Base-by-base conservation (phyloP, 2,888 invertebrate genomes). In the Aromia moschata region DNA sequence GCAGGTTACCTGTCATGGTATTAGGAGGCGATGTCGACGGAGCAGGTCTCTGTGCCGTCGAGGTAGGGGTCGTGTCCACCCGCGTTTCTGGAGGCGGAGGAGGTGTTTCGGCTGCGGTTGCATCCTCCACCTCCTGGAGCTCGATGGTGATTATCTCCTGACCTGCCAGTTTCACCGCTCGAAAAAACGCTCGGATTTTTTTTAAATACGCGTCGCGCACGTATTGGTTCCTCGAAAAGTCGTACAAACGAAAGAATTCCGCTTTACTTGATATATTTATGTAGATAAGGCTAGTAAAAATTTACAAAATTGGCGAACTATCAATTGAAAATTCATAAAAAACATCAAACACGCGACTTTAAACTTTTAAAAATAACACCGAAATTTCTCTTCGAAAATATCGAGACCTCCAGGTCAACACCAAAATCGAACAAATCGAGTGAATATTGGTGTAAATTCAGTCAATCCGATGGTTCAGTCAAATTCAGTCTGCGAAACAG, bases 1-100 rank as follows among this genome's bases (percentile, higher is more conserved):
- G n/a, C n/a, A n/a, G n/a, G n/a, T 65, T 67, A 81, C 81, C 81
- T 81, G 81, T 81, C 81, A 81, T 81, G 60, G 81, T 79, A 70
- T 79, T 79, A 15, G 79, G 78, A 36, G 80, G 78, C 51, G 79
- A 78, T 33, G 79, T 71, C 20, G 79, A 73, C 37, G 79, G 73
- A 44, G 79, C 66, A 33, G 71, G 72, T 56, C 66, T 70, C 61
- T 68, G 72, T 64, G 70, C 67, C 56, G 67, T 65, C 36, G 69
- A 65, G 18, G 69, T 71, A 17, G 76, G 70, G 18, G 74, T 70
- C 15, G 73, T 70, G 58, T 73, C 72, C 46, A 62, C 62, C 52
- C 69, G 62, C 46, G 69, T 63, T 60, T 74, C 74, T 60, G 72
- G 71, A 56, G 77, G 72, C 46, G 76, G 72, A 51, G 76, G 74